Base-by-base conservation (phyloP, 35 echinoderm and acorn worm genomes). In the Diadema setosum region DNA sequence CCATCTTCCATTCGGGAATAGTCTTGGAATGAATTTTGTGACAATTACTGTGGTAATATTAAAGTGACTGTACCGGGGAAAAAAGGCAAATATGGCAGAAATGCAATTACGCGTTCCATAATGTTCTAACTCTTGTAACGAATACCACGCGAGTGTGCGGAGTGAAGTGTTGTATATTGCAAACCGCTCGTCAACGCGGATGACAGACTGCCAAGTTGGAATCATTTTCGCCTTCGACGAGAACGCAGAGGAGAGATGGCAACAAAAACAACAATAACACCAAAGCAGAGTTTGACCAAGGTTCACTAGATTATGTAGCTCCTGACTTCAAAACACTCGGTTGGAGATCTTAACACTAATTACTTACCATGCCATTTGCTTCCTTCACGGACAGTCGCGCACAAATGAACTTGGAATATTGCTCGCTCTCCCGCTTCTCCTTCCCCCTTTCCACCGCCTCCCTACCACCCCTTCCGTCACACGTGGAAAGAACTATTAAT, bases 41-140 rank as follows among this genome's bases (percentile, higher is more conserved):
- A n/a, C n/a, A n/a, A n/a, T n/a, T n/a, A n/a, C n/a, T n/a, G n/a
- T n/a, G n/a, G n/a, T n/a, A n/a, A n/a, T n/a, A n/a, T n/a, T n/a
- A n/a, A n/a, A n/a, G n/a, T n/a, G n/a, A n/a, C n/a, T n/a, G n/a
- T n/a, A n/a, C 63, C 11, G 21, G 27, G 30, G 37, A 26, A 67
- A 67, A 67, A 67, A 67, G 30, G 63, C 63, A 67, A 67, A 67
- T 67, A 67, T 67, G 63, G 37, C 63, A 67, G 63, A 67, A 67
- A 67, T 67, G 63, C 63, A 67, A 67, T 67, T 67, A 67, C 63
- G 63, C 63, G 63, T 67, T 67, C 63, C 63, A 67, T 67, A 67
- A 67, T 67, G 63, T 67, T 67, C 63, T 15, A 29, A 67, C 63
- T 67, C 27, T 5, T 26, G 63, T 67, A 67, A 67, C 16, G 63